Evolutionary conservation across 2,888 invertebrate species (phyloP).

Genomic region (Ecdyonurus torrentis): DNA sequence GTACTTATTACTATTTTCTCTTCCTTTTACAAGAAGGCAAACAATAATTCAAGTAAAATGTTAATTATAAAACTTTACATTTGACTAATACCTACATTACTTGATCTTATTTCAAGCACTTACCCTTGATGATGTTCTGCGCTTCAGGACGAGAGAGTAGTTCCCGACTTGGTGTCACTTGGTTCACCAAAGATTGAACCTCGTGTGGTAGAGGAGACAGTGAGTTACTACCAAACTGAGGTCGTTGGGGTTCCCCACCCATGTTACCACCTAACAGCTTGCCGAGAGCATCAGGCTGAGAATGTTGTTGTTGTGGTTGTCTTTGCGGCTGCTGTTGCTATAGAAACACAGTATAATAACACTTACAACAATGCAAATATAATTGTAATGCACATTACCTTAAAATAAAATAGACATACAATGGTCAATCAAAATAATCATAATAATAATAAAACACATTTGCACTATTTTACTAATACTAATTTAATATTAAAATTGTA

Average conservation of each 20-base stretch:
- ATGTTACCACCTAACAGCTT: constrained; percentile 22
- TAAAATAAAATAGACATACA: too few relatives aligned
- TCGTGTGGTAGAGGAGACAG: constrained; percentile 25
- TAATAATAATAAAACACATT: neutral
- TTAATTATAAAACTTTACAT: neutral
- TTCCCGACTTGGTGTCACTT: constrained; percentile 38
- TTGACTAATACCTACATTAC: neutral
- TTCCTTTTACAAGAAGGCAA: too few relatives aligned
- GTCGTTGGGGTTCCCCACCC: constrained; percentile 6
- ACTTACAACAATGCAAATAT: too few relatives aligned
- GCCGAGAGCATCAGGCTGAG: constrained; percentile 25
- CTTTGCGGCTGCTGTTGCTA: constrained; percentile 23
- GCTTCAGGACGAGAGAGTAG: constrained; percentile 56
- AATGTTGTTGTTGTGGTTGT: constrained; percentile 23
- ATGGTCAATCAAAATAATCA: too few relatives aligned
- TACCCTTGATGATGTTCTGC: constrained; percentile 59
- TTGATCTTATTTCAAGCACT: constrained; percentile 11
- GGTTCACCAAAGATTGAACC: constrained; percentile 30
- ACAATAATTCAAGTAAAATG: too few relatives aligned
- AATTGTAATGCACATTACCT: too few relatives aligned
- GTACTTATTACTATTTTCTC: neutral
- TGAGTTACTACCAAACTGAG: constrained; percentile 15
- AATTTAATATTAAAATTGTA: neutral
- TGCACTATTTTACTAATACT: neutral
- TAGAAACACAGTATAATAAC: too few relatives aligned